Evolutionary conservation across 2,797 vertebrate genomes (phyloP).

Genomic region (Epinephelus coioides): DNA sequence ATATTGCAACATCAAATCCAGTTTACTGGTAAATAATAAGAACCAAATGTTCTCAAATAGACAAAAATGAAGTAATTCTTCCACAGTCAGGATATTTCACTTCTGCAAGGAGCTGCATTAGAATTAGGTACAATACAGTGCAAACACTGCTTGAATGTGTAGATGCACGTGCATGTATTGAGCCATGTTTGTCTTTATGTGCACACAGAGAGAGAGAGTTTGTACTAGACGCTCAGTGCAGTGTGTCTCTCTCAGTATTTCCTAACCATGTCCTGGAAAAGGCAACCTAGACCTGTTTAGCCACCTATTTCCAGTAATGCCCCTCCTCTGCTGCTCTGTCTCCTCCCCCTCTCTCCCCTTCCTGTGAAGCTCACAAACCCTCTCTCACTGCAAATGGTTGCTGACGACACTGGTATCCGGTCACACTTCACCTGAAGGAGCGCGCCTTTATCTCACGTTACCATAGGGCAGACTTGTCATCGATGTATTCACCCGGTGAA

Average conservation of each 20-base stretch:
- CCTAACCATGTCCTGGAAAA: constrained; percentile 79
- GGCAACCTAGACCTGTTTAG: constrained; percentile 74
- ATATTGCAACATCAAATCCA: constrained; percentile 29
- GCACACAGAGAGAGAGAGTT: neutral
- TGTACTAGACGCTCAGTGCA: neutral
- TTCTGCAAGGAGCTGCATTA: constrained; percentile 6
- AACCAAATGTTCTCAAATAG: constrained; percentile 3
- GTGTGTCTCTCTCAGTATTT: constrained; percentile 53
- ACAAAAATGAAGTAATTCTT: constrained; percentile 3
- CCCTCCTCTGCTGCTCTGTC: constrained; percentile 73
- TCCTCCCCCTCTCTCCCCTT: constrained; percentile 59
- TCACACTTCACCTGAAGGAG: constrained; percentile 51
- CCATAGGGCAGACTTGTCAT: neutral
- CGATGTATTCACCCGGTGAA: neutral
- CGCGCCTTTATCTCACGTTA: constrained; percentile 3
- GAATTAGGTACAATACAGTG: neutral
- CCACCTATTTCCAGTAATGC: constrained; percentile 84
- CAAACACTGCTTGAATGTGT: constrained; percentile 6
- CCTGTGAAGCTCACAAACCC: constrained; percentile 29
- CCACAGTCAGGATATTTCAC: constrained; percentile 31
- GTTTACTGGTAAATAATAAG: constrained; percentile 10
- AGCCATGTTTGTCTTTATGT: neutral
- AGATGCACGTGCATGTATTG: neutral
- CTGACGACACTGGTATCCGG: constrained; percentile 24
- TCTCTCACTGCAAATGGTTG: constrained; percentile 21